Evolutionary conservation across 2,113 vertebrate species (phyloP).

Genomic region (Mellivora capensis): DNA sequence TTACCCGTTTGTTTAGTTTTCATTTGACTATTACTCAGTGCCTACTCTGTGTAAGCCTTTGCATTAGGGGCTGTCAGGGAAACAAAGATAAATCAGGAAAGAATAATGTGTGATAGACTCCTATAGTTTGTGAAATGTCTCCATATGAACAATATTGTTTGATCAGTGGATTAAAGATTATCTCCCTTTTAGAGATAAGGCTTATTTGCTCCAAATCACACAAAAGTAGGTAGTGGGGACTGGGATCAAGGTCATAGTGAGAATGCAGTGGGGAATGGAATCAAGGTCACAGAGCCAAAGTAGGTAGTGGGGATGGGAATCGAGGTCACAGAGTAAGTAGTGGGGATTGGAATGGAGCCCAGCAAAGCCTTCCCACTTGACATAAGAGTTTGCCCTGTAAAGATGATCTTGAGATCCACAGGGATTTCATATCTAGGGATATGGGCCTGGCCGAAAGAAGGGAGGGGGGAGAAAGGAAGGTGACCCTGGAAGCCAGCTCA

Average conservation of each 20-base stretch:
- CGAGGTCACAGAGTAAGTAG: background rate
- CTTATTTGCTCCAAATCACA: background rate
- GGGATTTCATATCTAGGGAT: background rate
- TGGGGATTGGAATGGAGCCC: background rate
- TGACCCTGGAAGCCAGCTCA: background rate
- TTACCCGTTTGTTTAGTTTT: background rate
- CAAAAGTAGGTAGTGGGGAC: background rate
- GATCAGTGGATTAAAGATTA: background rate
- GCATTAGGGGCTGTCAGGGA: background rate
- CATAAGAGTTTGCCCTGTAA: background rate
- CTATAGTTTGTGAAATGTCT: background rate
- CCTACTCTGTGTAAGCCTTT: background rate
- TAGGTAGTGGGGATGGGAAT: background rate
- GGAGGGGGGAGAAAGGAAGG: background rate
- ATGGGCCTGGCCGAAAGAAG: background rate
- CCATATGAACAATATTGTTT: background rate
- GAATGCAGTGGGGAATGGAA: background rate
- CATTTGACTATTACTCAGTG: background rate
- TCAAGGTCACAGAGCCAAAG: background rate
- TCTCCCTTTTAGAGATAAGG: background rate
- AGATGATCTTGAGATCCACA: background rate
- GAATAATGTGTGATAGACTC: background rate
- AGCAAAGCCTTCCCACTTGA: background rate
- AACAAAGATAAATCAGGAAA: conserved; percentile 25
- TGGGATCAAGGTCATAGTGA: background rate